phyloP scores from a whole-genome alignment of 2,797 vertebrate genomes.

The Trematomus bernacchii region DNA sequence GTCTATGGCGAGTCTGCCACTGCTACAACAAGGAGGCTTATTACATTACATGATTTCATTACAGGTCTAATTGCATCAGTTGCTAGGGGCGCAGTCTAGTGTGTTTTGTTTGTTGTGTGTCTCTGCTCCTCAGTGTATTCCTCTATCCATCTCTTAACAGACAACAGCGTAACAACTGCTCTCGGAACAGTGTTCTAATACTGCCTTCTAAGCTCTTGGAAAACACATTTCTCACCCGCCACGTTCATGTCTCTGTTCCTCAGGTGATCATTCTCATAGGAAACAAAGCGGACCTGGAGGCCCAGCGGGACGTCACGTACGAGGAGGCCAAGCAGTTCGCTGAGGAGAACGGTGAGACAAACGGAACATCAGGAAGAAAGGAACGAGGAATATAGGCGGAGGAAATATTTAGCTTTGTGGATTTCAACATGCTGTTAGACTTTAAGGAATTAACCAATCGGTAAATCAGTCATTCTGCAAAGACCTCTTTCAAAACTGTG shows the following conservation, averaged over 20 bases:
- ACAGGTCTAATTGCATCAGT: constrained; percentile 38
- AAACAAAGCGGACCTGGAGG: constrained; percentile 99
- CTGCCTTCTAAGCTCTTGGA: background rate
- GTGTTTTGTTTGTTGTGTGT: background rate
- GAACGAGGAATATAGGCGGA: background rate
- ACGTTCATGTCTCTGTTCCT: constrained; percentile 23
- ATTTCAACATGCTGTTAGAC: background rate
- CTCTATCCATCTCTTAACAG: constrained; percentile 6
- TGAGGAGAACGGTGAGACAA: constrained; percentile 95
- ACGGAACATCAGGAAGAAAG: background rate
- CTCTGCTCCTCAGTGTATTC: background rate
- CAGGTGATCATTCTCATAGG: constrained; percentile 99
- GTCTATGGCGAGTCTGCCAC: background rate
- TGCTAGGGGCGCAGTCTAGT: constrained; percentile 11
- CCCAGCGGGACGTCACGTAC: constrained; percentile 98
- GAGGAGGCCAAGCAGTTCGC: constrained; percentile 99
- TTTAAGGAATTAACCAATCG: background rate
- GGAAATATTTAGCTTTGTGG: background rate
- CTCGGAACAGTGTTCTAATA: background rate
- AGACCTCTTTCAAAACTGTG: background rate
- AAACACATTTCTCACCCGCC: constrained; percentile 29
- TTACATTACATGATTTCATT: constrained; percentile 29
- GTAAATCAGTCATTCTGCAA: background rate
- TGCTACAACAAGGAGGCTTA: constrained; percentile 5
- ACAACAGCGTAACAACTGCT: background rate